Evolutionary conservation across 2,113 vertebrate genomes (phyloP).

Genomic region (Pavo muticus): DNA sequence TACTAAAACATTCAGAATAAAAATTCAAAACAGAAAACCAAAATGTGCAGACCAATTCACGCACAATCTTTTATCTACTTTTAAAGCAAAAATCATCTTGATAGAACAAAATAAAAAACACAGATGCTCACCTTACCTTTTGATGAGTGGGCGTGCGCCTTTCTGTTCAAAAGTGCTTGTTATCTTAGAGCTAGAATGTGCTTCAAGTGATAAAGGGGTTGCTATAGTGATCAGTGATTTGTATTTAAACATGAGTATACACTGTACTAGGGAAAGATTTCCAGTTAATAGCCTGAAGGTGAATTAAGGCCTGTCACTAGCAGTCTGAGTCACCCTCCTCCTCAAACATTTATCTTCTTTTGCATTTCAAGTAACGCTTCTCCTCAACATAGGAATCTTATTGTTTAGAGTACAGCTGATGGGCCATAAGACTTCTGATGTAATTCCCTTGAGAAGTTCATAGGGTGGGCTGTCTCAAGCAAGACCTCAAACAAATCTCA

Average conservation of each 20-base stretch:
- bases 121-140: slow-evolving; percentile 32
- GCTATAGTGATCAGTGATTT: slow-evolving; percentile 79
- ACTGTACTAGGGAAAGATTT: slow-evolving; percentile 78
- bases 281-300: slow-evolving; percentile 72
- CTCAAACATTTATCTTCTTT: slow-evolving; percentile 67
- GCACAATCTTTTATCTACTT: neutral
- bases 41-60: neutral
- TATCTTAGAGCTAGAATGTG: slow-evolving; percentile 63
- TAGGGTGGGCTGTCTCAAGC: neutral
- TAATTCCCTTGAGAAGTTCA: neutral
- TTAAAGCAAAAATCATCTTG: neutral
- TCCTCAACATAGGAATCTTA: neutral
- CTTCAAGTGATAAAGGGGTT: slow-evolving; percentile 78
- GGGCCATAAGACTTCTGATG: neutral
- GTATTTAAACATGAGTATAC: slow-evolving; percentile 81
- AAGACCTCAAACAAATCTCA: neutral
- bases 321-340: slow-evolving; percentile 72
- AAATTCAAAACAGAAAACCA: slow-evolving; percentile 30
- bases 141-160: slow-evolving; percentile 50
- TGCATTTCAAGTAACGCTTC: slow-evolving; percentile 20
- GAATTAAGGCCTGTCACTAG: slow-evolving; percentile 74
- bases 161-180: slow-evolving; percentile 76
- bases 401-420: slow-evolving; percentile 19
- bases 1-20: slow-evolving; percentile 24
- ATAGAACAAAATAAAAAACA: neutral